Evolutionary conservation across 2,888 invertebrate genomes (phyloP).

Genomic region (Eremobia ochroleuca): DNA sequence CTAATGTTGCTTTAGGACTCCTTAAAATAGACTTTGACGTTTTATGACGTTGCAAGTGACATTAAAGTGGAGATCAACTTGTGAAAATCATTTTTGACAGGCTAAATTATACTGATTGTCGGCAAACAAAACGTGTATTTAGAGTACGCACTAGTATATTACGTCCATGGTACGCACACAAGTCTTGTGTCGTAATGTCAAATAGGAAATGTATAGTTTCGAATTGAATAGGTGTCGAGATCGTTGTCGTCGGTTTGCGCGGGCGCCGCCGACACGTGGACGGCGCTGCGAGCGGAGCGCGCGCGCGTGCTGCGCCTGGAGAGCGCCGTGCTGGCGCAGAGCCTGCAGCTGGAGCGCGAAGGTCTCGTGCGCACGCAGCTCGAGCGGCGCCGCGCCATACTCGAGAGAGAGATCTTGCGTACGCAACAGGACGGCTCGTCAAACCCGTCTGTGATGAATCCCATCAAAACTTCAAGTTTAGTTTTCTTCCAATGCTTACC

Average conservation of each 20-base stretch:
- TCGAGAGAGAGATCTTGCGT: conserved; percentile 82
- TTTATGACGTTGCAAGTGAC: background rate
- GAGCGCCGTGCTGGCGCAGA: conserved; percentile 84
- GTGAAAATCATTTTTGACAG: background rate
- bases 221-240: conserved; percentile 75
- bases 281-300: conserved; percentile 83
- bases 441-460: conserved; percentile 55
- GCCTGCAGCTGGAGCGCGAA: conserved; percentile 83
- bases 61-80: background rate
- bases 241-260: conserved; percentile 82
- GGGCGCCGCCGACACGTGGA: conserved; percentile 84
- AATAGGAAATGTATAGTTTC: background rate
- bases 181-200: background rate
- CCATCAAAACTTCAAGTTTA: conserved; percentile 74
- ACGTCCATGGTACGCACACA: too few relatives aligned
- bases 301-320: conserved; percentile 84
- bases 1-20: background rate
- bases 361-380: conserved; percentile 84
- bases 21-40: background rate
- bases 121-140: background rate
- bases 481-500: conserved; percentile 61
- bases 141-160: background rate
- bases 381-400: conserved; percentile 80
- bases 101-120: background rate
- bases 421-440: conserved; percentile 68